Conservation (phyloP, 2,888 invertebrate species). For the Heteromyza rotundicornis region DNA sequence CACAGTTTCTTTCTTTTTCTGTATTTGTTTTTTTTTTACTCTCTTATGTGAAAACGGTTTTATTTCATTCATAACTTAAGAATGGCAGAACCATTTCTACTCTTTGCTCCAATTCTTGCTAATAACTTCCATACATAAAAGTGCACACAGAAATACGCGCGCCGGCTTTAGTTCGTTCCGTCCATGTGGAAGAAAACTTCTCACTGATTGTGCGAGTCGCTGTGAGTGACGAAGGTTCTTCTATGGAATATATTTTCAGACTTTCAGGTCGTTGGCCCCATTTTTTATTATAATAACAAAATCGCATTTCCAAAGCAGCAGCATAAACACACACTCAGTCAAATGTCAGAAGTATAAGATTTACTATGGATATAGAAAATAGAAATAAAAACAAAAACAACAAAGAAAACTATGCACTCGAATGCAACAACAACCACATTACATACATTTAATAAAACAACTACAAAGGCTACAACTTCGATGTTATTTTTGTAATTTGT, state of each 20-base stretch:
- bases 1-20: neutral
- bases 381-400: too few species aligned
- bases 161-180: neutral
- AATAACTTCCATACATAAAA: slow-evolving; percentile 37
- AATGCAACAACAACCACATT: too few species aligned
- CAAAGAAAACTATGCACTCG: too few species aligned
- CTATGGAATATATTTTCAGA: neutral
- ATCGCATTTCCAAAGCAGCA: slow-evolving; percentile 26
- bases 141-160: neutral
- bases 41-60: slow-evolving; percentile 7
- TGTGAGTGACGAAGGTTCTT: neutral
- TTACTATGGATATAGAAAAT: neutral
- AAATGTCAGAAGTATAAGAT: neutral
- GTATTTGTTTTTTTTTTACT: neutral
- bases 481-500: too few species aligned
- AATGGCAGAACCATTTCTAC: neutral
- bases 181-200: neutral
- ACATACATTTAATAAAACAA: too few species aligned
- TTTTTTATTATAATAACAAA: slow-evolving; percentile 34
- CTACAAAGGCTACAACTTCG: too few species aligned
- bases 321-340: neutral
- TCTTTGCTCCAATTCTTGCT: slow-evolving; percentile 48
- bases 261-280: slow-evolving; percentile 43
- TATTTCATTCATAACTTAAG: slow-evolving; percentile 19
- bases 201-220: neutral